A percentile compares a stretch with the other conserved stretches of the same genome.
These are phyloP conservation scores for Aegotheles bennettii DNA, from an alignment of 2,113 vertebrate species.

Conservation along the genomic window DNA sequence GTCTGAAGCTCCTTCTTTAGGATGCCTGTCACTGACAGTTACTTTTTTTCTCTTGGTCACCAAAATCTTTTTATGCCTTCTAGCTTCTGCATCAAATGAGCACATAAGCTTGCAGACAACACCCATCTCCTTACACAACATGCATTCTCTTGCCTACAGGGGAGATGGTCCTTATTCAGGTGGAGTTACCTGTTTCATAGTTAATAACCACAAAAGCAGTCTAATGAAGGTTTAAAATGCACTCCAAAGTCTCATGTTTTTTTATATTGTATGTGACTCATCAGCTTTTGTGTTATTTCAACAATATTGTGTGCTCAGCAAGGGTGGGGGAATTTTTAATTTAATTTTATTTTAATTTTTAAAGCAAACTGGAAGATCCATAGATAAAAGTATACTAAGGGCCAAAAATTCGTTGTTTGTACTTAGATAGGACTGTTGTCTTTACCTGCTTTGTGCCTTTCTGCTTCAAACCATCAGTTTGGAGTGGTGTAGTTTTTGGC, in stretches of 20 bases:
- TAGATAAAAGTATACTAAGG: neutral
- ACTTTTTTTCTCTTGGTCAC: neutral
- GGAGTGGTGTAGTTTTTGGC: neutral
- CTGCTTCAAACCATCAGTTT: neutral
- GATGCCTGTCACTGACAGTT: neutral
- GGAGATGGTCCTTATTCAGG: neutral
- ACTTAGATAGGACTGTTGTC: neutral
- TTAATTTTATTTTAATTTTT: neutral
- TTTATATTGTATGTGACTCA: neutral
- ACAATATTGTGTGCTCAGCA: accelerated
- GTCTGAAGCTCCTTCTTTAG: neutral
- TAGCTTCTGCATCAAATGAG: accelerated
- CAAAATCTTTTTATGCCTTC: neutral
- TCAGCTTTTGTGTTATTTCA: neutral
- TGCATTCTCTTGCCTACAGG: neutral
- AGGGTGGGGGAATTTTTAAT: neutral
- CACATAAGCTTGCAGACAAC: neutral
- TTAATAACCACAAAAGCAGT: neutral
- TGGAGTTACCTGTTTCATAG: neutral
- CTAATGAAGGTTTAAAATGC: neutral
- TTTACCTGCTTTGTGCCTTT: neutral
- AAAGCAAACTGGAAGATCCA: neutral
- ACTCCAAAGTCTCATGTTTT: accelerated
- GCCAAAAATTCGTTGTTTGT: neutral
- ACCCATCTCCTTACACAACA: neutral